Conservation (phyloP, 2,797 vertebrate species). For the Harpagifer antarcticus region DNA sequence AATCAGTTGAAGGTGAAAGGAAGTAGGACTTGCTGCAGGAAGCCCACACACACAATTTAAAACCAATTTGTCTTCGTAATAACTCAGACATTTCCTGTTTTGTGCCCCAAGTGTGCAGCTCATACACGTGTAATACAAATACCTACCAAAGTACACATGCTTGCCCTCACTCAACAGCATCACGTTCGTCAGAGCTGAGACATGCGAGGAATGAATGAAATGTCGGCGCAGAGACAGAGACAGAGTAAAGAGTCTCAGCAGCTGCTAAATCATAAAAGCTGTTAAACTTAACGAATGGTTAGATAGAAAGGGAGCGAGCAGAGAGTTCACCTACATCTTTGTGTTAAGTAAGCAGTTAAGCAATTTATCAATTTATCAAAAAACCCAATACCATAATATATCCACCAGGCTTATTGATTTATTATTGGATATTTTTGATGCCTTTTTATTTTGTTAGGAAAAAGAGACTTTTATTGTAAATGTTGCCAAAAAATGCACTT, state of each 20-base stretch:
- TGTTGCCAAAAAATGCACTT: too few species aligned
- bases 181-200: constrained; percentile 15
- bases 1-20: constrained; percentile 36
- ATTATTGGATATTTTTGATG: too few species aligned
- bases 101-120: background rate
- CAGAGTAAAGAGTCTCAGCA: background rate
- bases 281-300: background rate
- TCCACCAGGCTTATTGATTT: too few species aligned
- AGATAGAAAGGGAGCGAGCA: background rate
- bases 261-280: background rate
- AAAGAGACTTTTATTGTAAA: too few species aligned
- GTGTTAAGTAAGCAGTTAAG: background rate
- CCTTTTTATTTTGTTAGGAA: too few species aligned
- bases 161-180: constrained; percentile 11
- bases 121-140: constrained; percentile 21
- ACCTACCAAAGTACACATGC: background rate
- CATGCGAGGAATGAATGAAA: constrained; percentile 62
- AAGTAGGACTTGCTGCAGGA: constrained; percentile 43
- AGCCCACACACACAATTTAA: constrained; percentile 7
- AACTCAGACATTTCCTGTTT: constrained; percentile 38
- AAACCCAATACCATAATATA: background rate
- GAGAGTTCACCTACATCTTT: background rate
- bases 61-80: constrained; percentile 1
- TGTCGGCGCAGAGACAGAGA: constrained; percentile 21
- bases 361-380: background rate